Percentiles rank a stretch among this genome's conserved stretches.
phyloP scores from a whole-genome alignment of 2,797 vertebrate genomes.

The Sebastes variabilis region DNA sequence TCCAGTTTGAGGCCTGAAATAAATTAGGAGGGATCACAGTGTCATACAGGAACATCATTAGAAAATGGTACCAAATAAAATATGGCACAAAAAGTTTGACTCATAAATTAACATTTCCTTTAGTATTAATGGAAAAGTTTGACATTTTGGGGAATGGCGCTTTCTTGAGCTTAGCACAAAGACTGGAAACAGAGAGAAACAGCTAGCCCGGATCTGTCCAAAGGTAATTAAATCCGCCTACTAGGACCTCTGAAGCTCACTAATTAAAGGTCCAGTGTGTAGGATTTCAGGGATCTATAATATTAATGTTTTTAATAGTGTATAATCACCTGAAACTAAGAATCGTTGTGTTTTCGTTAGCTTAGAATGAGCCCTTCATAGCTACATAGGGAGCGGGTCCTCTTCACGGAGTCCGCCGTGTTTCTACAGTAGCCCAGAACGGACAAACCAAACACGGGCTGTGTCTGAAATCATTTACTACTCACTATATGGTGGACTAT shows the following conservation, averaged over 20 bases:
- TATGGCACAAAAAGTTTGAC: background rate
- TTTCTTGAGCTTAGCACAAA: background rate
- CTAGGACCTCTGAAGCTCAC: background rate
- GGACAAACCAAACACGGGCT: no score
- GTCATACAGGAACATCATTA: background rate
- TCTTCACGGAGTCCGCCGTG: no score
- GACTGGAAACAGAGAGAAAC: background rate
- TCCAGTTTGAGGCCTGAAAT: background rate
- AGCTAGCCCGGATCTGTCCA: background rate
- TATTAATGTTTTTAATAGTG: background rate
- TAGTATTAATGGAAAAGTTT: background rate
- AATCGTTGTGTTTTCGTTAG: no score
- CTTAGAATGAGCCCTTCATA: no score
- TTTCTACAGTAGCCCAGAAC: no score
- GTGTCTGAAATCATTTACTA: fast-evolving
- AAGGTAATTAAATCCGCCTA: background rate
- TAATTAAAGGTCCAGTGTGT: background rate
- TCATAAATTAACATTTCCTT: background rate
- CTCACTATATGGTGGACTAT: no score
- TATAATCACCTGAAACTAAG: background rate
- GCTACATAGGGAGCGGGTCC: no score
- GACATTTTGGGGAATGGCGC: background rate
- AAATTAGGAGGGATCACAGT: background rate
- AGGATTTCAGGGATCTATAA: background rate
- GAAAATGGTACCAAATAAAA: slow-evolving; percentile 2